Evolutionary conservation across 2,888 invertebrate species (phyloP), one percentile per base, ranked within the genome.

Genomic region (Chymomyza caudatula): DNA sequence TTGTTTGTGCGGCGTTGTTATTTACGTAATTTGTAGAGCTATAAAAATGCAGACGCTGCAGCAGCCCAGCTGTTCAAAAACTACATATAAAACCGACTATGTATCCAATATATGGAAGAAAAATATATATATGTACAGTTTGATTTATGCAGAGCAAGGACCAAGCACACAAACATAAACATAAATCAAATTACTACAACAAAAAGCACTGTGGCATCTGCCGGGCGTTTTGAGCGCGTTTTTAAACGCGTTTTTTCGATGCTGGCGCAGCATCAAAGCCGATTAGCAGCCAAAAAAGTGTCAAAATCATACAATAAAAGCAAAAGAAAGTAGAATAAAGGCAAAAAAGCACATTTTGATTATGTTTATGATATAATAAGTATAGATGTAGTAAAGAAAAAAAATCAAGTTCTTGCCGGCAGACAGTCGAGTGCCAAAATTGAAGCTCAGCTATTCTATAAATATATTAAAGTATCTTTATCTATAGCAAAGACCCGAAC

Each of bases 11-110:
- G 58, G 43, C 54, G 68, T 63, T 68, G 72, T 59, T 69, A 69
- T 71, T 71, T 70, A 73, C 75, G 69, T 68, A 69, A 71, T 79
- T 79, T 79, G 70, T 65, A 56, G 66, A 63, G 61, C 44, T 56
- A 71, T 72, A 69, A 69, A 67, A 68, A 67, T 57, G 59, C 29
- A 13, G 67, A 57, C 25, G 25, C n/a, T 53, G 25, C 22, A 54
- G 22, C 54, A 23, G 25, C 6, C 25, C 25, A 25, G 25, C 20
- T 13, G 37, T 17, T 25, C 8, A 37, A 55, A 55, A 19, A 5
- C 49, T 49, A 49, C 11, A 20, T 11, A 47, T 8, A 47, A 47
- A 17, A 4, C 44, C 4, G 11, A 37, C 29, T 37, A 37, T 37
- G 29, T 37, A 4, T 4, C 29, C 29, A 37, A 37, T 37, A 49